phyloP scores from a whole-genome alignment of 1,140 invertebrate genomes.

The Aleiodes sp. region DNA sequence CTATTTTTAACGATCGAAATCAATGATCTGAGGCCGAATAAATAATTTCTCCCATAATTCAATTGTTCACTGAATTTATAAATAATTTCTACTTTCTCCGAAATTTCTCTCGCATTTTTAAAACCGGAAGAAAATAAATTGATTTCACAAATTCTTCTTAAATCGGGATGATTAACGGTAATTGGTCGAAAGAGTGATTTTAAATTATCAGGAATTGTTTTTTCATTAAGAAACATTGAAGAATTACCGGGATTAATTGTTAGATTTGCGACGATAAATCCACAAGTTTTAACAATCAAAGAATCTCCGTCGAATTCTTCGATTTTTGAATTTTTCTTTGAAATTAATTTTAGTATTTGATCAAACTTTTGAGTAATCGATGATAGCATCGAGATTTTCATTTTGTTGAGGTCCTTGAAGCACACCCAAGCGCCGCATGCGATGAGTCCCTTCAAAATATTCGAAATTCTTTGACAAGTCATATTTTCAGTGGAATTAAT shows the following conservation, averaged over 20 bases:
- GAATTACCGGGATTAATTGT: slow-evolving; percentile 72
- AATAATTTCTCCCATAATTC: slow-evolving; percentile 70
- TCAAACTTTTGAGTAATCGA: slow-evolving; percentile 68
- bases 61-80: slow-evolving; percentile 74
- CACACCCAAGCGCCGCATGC: slow-evolving; percentile 76
- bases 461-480: slow-evolving; percentile 71
- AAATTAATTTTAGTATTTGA: slow-evolving; percentile 65
- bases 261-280: slow-evolving; percentile 68
- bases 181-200: slow-evolving; percentile 75
- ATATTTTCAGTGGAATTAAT: slow-evolving; percentile 75
- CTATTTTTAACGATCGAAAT: slow-evolving; percentile 70
- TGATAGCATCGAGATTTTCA: slow-evolving; percentile 69
- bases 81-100: slow-evolving; percentile 70
- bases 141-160: slow-evolving; percentile 73
- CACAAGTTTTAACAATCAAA: slow-evolving; percentile 69
- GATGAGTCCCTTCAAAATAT: slow-evolving; percentile 72
- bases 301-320: slow-evolving; percentile 72
- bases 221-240: slow-evolving; percentile 57
- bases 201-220: slow-evolving; percentile 73
- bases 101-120: slow-evolving; percentile 67
- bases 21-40: slow-evolving; percentile 69
- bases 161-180: slow-evolving; percentile 76
- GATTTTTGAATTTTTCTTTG: slow-evolving; percentile 51
- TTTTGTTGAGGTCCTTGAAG: slow-evolving; percentile 76
- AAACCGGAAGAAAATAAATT: slow-evolving; percentile 75